phyloP scores from a whole-genome alignment of 2,888 invertebrate genomes.

The Tineola bisselliella region DNA sequence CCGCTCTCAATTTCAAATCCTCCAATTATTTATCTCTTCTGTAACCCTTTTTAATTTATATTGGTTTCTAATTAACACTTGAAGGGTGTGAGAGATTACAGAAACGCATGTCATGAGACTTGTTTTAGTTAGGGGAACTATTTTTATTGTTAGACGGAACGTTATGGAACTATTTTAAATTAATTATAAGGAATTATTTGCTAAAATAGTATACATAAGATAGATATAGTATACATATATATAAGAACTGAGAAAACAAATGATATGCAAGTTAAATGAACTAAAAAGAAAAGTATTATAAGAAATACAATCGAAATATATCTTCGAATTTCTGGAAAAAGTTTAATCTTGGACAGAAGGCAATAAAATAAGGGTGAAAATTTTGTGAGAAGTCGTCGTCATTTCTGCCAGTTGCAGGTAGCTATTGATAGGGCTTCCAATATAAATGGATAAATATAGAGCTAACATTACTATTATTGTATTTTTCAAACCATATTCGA shows the following conservation, averaged over 20 bases:
- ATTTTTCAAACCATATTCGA: too few relatives aligned
- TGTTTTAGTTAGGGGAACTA: neutral
- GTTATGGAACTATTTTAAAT: too few relatives aligned
- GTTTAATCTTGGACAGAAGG: constrained; percentile 62
- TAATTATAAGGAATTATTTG: too few relatives aligned
- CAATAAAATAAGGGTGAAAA: constrained; percentile 63
- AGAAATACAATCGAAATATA: neutral
- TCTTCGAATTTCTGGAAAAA: constrained; percentile 21
- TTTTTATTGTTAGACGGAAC: too few relatives aligned
- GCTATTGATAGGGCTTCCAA: constrained; percentile 52
- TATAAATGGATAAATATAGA: neutral
- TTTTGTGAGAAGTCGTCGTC: constrained; percentile 57
- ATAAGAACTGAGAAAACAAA: too few relatives aligned
- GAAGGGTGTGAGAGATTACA: neutral
- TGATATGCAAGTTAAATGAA: neutral
- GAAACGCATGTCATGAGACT: neutral
- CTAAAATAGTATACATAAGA: too few relatives aligned
- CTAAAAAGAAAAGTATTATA: neutral
- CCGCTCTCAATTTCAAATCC: neutral
- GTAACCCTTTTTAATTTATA: too few relatives aligned
- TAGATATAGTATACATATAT: too few relatives aligned
- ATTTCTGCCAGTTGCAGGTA: constrained; percentile 62
- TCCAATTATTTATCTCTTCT: neutral
- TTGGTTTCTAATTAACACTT: too few relatives aligned
- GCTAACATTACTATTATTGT: neutral